A percentile compares a stretch with the other conserved stretches of the same genome.
Evolutionary conservation across 2,888 invertebrate genomes (phyloP).

Genomic region (Volucella inanis): DNA sequence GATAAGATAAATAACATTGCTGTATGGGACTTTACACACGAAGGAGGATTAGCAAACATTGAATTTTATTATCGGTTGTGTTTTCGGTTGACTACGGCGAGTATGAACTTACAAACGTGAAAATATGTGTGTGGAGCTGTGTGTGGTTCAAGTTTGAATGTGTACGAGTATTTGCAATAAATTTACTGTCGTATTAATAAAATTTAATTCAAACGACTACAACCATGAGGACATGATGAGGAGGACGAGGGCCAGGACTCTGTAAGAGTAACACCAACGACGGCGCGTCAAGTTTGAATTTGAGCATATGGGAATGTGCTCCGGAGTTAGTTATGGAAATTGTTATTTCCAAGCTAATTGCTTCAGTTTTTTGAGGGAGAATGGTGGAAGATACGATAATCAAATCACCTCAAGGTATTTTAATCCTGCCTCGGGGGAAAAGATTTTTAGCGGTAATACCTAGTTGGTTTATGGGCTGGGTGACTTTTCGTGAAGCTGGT

Average conservation of each 20-base stretch:
- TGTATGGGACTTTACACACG: constrained; percentile 47
- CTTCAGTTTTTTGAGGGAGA: constrained; percentile 23
- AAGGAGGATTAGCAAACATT: constrained; percentile 69
- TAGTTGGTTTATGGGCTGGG: constrained; percentile 52
- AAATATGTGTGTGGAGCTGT: constrained; percentile 2
- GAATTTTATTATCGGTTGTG: constrained; percentile 73
- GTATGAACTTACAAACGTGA: too few species aligned
- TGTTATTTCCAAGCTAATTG: constrained; percentile 69
- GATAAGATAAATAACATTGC: constrained; percentile 34
- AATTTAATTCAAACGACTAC: constrained; percentile 64
- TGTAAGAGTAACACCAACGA: not conserved
- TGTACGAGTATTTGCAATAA: constrained; percentile 49
- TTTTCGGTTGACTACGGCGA: constrained; percentile 45
- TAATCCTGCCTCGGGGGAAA: constrained; percentile 40
- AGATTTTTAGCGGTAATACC: constrained; percentile 35
- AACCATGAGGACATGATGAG: not conserved
- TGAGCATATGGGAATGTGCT: constrained; percentile 47
- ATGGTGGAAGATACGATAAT: constrained; percentile 40
- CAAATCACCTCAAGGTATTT: constrained; percentile 71
- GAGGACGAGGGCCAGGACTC: not conserved
- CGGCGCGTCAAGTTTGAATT: constrained; percentile 28
- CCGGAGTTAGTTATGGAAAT: constrained; percentile 65
- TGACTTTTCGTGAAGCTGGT: constrained; percentile 41
- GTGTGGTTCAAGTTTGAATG: constrained; percentile 11
- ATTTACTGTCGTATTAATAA: constrained; percentile 72